Base-by-base conservation (phyloP, 2,888 invertebrate species). In the Philaethria dido region DNA sequence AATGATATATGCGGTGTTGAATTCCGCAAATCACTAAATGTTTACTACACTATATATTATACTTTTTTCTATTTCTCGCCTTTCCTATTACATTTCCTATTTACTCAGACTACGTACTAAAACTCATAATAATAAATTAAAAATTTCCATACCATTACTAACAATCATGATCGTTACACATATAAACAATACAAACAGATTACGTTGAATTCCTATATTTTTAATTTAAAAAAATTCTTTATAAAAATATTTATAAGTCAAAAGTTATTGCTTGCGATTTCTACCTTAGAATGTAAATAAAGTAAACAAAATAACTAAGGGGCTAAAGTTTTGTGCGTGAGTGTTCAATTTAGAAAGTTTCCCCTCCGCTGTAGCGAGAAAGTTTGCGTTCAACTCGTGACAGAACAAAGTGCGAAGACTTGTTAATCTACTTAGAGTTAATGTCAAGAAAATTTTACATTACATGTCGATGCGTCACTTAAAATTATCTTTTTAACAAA, bases 381-480 rank as follows among this genome's bases (percentile, higher is more conserved):
- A 74, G 62, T 75, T 73, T 60, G n/a, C 55, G 65, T 50, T 22
- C 61, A 78, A 82, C 74, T 80, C 84, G 74, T 77, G 83, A 79
- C 80, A 78, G 76, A 67, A 64, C 64, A 67, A 73, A 87, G 85
- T 87, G 81, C 80, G 65, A 77, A 83, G 77, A 75, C 83, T 80
- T 85, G 85, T 85, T 72, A 71, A 67, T 71, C 65, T 69, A 69
- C 63, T 64, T 65, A 48, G 29, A 61, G 39, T 42, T 11, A 18
- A 61, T n/a, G 61, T 42, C 9, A 52, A 61, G 16, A 44, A 25
- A 47, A 62, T 42, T 16, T 57, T 33, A 2, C 5, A 6, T n/a
- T 50, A 39, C 25, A 18, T 1, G 14, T n/a, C 22, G 36, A 47
- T 16, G 29, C n/a, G 29, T 33, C 52, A 52, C 29, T 29, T 33